Percentiles rank a stretch among this genome's conserved stretches.
Evolutionary conservation across 1,140 invertebrate genomes (phyloP).

Genomic region (Harlomillsia oculata): DNA sequence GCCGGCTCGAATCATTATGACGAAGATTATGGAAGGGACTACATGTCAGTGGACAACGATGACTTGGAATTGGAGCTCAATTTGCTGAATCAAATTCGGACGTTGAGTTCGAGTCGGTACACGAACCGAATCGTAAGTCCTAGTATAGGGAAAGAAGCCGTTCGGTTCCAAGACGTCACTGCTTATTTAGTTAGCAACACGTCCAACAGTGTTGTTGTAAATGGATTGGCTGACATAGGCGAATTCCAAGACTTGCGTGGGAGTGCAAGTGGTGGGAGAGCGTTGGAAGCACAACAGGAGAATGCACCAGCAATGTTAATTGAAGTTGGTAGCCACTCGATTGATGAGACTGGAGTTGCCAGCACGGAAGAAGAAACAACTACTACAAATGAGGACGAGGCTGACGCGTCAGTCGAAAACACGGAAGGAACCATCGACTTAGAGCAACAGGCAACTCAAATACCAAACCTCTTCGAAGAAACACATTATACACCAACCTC

Average conservation of each 20-base stretch:
- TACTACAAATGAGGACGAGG: too few relatives aligned
- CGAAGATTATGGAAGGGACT: too few relatives aligned
- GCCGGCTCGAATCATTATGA: neutral
- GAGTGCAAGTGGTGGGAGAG: neutral
- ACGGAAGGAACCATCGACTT: too few relatives aligned
- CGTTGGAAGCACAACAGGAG: neutral
- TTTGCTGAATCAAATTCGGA: conserved; percentile 14
- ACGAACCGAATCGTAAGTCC: neutral
- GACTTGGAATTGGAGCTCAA: conserved; percentile 14
- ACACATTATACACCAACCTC: too few relatives aligned
- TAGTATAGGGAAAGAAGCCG: neutral
- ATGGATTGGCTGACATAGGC: too few relatives aligned
- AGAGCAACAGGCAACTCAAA: too few relatives aligned
- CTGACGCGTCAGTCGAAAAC: too few relatives aligned
- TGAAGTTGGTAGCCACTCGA: conserved; percentile 6
- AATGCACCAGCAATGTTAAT: conserved; percentile 2
- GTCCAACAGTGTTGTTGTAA: neutral
- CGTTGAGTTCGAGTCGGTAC: conserved; percentile 4
- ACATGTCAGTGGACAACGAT: conserved; percentile 11
- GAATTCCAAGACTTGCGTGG: too few relatives aligned
- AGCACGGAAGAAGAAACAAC: too few relatives aligned
- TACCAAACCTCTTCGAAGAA: too few relatives aligned
- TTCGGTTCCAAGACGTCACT: conserved; percentile 29
- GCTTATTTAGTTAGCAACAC: conserved; percentile 28
- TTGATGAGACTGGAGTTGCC: conserved; percentile 4